Evolutionary conservation across 1,140 invertebrate species (phyloP), one percentile per base, ranked within the genome.

Genomic region (Drosophila kanapiae): DNA sequence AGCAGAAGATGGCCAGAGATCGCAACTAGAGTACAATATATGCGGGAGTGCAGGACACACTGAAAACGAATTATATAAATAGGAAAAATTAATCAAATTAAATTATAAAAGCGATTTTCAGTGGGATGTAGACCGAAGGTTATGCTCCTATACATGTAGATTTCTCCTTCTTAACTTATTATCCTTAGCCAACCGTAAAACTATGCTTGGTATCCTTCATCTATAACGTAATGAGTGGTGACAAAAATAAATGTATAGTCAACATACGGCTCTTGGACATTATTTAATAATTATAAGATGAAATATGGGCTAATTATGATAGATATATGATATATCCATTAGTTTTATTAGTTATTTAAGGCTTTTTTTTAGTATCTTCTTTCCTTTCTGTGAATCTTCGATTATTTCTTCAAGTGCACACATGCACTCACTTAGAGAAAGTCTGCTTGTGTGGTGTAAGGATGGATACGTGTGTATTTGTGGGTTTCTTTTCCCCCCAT

Each of bases 401-500:
- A 48, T 18, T 35, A 27, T 51, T 51, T 48, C 29, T 47, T 14
- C 1, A 31, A 18, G 38, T 61, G 29, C 10, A 14, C 14, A 9
- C 33, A 13, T 53, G 33, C 31, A 40, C 27, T 48, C 27, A 57
- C 64, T 37, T 49, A 48, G 23, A 29, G 59, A 71, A 43, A 49
- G 18, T 51, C 10, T 40, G 29, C 35, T 42, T 59, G n/a, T 51
- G 35, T 64, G 27, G 23, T 42, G 29, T 49, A 65, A 35, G 16
- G 33, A 31, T 53, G 31, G 6, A 13, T 35, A 16, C 16, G 4
- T 8, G 38, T 43, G 61, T 38, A 43, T 35, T 63, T 63, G 47
- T 68, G 37, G 63, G 38, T 38, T 67, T 64, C 48, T 51, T 70
- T 70, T 70, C 51, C 10, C 35, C 43, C 69, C 67, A 16, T 47